phyloP scores from a whole-genome alignment of 2,113 vertebrate genomes.

The Gorsachius goisagi region DNA sequence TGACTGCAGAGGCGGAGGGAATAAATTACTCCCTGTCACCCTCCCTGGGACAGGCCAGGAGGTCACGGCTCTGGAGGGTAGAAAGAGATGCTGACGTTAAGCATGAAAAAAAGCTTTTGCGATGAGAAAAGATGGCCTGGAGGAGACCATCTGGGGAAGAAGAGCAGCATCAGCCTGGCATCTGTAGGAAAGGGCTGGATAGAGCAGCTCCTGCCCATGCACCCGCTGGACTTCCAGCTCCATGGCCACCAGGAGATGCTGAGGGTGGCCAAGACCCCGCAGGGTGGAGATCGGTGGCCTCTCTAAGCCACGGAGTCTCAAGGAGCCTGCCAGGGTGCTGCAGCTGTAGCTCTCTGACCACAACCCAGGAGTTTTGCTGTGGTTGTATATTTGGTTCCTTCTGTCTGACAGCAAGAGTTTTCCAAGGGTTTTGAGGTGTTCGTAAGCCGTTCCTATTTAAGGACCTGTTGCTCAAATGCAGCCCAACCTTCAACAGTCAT shows the following conservation, averaged over 20 bases:
- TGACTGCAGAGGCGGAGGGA: background rate
- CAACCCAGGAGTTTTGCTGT: background rate
- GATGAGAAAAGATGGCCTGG: background rate
- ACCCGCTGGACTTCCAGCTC: accelerated
- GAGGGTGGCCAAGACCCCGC: background rate
- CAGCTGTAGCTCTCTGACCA: background rate
- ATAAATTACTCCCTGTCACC: background rate
- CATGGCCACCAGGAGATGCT: background rate
- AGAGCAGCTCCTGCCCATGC: background rate
- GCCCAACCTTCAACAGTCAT: background rate
- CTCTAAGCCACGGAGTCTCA: background rate
- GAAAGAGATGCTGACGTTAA: background rate
- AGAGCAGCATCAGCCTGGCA: background rate
- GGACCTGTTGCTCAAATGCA: background rate
- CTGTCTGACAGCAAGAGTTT: background rate
- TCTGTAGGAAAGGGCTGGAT: background rate
- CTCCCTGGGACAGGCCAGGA: background rate
- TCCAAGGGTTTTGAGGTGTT: background rate
- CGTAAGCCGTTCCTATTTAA: background rate
- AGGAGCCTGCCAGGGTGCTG: background rate
- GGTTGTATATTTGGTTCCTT: background rate
- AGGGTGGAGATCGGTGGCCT: background rate
- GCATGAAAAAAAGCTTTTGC: background rate
- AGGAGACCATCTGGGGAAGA: background rate
- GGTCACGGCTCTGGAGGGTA: background rate